Evolutionary conservation across 37 sponge, comb jelly and placozoan genomes (phyloP).

Genomic region (Beroe ovata): DNA sequence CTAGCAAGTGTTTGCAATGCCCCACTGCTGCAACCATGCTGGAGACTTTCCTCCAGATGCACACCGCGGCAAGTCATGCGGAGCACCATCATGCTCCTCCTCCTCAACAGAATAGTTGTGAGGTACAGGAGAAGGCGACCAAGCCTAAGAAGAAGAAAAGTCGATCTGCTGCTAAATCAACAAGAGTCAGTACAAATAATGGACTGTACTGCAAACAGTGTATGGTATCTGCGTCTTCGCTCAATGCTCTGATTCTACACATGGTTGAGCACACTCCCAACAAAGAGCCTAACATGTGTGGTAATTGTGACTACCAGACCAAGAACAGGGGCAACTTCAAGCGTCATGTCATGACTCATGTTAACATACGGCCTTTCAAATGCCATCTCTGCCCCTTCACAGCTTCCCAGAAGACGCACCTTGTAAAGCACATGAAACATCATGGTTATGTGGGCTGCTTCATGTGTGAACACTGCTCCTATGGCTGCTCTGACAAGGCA

Average conservation of each 20-base stretch:
- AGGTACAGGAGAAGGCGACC: background rate
- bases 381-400: slow-evolving; percentile 44
- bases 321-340: slow-evolving; percentile 49
- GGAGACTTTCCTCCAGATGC: slow-evolving; percentile 26
- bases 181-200: background rate
- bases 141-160: slow-evolving; percentile 1
- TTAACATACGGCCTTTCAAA: slow-evolving; percentile 25
- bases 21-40: background rate
- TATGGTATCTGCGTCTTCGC: background rate
- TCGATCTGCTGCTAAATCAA: background rate
- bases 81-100: background rate
- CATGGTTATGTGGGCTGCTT: background rate
- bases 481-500: slow-evolving; percentile 36
- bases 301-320: slow-evolving; percentile 41
- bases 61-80: background rate
- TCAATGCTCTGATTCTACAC: slow-evolving; percentile 19
- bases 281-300: slow-evolving; percentile 26
- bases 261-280: background rate
- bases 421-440: slow-evolving; percentile 19
- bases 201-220: slow-evolving; percentile 20
- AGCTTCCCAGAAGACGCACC: slow-evolving; percentile 52
- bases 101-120: background rate
- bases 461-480: slow-evolving; percentile 18
- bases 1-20: slow-evolving; percentile 7
- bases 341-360: slow-evolving; percentile 11